Evolutionary conservation across 2,113 vertebrate species (phyloP).

Genomic region (Rana temporaria): DNA sequence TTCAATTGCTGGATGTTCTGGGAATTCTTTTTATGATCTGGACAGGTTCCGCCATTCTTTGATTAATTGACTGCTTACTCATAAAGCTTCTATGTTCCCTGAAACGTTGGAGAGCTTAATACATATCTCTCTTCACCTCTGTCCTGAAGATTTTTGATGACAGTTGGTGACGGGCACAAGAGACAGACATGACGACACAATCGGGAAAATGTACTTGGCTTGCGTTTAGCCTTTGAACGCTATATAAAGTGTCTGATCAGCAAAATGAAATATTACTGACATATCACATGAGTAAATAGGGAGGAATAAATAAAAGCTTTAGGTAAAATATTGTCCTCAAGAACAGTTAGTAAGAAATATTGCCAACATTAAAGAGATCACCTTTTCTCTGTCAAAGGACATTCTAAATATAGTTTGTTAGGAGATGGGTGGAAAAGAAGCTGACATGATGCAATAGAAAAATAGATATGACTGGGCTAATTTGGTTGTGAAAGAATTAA

Average conservation of each 20-base stretch:
- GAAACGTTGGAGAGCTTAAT: background rate
- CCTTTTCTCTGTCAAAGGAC: no score
- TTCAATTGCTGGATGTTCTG: background rate
- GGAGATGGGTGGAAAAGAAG: background rate
- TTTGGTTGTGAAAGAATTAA: no score
- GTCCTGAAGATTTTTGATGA: background rate
- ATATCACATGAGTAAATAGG: background rate
- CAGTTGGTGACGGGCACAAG: background rate
- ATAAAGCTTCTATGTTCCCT: background rate
- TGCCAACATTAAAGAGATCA: background rate
- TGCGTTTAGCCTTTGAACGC: background rate
- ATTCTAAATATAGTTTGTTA: background rate
- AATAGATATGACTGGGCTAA: no score
- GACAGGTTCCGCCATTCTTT: no score
- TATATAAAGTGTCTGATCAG: background rate
- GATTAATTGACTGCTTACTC: constrained; percentile 2
- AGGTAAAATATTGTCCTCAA: background rate
- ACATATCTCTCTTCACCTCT: background rate
- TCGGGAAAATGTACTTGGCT: background rate
- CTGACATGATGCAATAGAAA: background rate
- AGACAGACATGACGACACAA: background rate
- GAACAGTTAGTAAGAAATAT: background rate
- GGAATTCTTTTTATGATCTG: background rate
- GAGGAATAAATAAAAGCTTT: no score
- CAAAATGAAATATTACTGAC: background rate